Base-by-base conservation (phyloP, 2,113 vertebrate species). In the Cephalopholis sonnerati region DNA sequence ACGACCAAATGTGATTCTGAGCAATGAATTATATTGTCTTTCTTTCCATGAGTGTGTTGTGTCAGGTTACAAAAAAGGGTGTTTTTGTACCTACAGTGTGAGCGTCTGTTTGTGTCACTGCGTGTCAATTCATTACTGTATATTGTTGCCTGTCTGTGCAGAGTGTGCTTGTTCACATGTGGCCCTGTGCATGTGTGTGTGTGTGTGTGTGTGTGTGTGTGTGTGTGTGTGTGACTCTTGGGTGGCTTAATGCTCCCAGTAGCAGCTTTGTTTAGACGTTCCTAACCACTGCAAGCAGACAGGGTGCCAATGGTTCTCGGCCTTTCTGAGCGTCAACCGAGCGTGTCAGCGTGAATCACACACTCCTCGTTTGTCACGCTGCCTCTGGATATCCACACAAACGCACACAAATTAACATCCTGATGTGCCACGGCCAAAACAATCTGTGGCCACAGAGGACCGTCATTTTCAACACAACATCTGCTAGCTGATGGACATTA, bases 221-320 rank as follows among this genome's bases (percentile, higher is more conserved):
- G 62, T 50, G 22, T 20, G 8, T 55, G 25, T 51, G 24, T 57
- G 20, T 44, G 41, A 44, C 41, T 44, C 41, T 44, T 44, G 41
- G 41, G 41, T 44, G 41, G 41, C 11, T 44, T 44, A 44, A 54
- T 53, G 44, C 18, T 74, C 58, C 51, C 81, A 50, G 53, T 1
- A 22, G 68, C 80, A 69, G 77, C 72, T 76, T 80, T 77, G 72
- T 80, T 86, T 59, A 50, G 50, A 68, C 62, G 48, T 39, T 53
- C 39, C 24, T 25, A 58, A 81, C 48, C 39, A 50, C 81, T 75
- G 64, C 63, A 77, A 41, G 71, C 44, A 63, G 50, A 29, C 58
- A 75, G 44, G 74, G 64, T 71, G 44, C 61, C 51, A 59, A 20
- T n/a, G 46, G 25, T 63, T 74, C 64, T 74, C 58, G 54, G 72